Evolutionary conservation across 2,113 vertebrate species (phyloP).

Genomic region (Tylochromis polylepis): DNA sequence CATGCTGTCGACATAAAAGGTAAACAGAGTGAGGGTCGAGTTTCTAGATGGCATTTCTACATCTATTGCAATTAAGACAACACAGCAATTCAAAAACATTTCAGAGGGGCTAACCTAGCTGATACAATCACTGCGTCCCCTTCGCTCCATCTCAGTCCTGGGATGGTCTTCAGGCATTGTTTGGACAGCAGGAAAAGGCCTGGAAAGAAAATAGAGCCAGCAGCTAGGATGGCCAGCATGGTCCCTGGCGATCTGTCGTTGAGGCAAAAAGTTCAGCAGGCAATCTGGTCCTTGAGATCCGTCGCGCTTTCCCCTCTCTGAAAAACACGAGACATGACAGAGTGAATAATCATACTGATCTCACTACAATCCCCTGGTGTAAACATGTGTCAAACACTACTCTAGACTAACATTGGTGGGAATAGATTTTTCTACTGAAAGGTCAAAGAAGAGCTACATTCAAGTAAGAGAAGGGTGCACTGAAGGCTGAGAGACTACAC

Average conservation of each 20-base stretch:
- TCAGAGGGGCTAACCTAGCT: constrained; percentile 73
- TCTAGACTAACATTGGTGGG: constrained; percentile 9
- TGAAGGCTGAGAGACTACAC: background rate
- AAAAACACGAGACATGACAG: constrained; percentile 9
- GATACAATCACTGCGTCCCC: constrained; percentile 85
- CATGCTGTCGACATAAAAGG: background rate
- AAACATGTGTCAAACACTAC: background rate
- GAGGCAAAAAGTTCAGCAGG: constrained; percentile 43
- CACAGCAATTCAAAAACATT: background rate
- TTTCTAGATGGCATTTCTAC: background rate
- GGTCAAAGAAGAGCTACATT: background rate
- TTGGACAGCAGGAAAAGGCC: constrained; percentile 86
- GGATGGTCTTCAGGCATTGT: constrained; percentile 80
- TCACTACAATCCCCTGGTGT: background rate
- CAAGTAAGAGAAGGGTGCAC: background rate
- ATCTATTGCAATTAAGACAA: background rate
- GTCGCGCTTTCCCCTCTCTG: constrained; percentile 49
- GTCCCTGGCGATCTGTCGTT: constrained; percentile 49
- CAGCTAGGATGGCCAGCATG: constrained; percentile 83
- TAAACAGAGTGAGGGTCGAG: background rate
- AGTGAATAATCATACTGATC: background rate
- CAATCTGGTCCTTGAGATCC: constrained; percentile 53
- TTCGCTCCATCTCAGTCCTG: constrained; percentile 82
- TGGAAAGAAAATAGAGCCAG: constrained; percentile 85
- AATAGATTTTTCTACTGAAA: background rate